Conservation (phyloP, 2,113 vertebrate genomes). For the Poicephalus meyeri region DNA sequence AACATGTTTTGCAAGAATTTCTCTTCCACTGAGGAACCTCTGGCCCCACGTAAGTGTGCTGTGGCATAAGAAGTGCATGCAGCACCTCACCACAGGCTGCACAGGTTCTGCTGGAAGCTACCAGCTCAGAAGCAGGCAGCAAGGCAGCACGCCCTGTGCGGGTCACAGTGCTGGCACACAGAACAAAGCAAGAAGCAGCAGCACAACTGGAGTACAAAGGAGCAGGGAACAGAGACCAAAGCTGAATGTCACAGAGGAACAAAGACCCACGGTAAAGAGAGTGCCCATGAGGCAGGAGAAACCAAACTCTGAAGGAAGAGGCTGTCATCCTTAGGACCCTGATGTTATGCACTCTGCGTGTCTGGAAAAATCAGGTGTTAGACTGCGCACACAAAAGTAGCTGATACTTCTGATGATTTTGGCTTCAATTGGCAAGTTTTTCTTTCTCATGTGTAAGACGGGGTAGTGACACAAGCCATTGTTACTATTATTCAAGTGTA, state of each 20-base stretch:
- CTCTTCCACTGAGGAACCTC: neutral
- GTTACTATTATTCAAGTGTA: neutral
- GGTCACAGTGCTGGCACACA: neutral
- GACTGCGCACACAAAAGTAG: neutral
- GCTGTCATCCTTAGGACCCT: neutral
- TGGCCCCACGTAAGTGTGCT: accelerated
- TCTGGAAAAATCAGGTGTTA: neutral
- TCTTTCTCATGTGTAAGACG: neutral
- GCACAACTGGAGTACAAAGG: neutral
- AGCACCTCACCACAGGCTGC: neutral
- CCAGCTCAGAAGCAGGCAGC: neutral
- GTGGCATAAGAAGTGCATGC: neutral
- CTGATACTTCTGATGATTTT: neutral
- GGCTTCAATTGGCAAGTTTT: neutral
- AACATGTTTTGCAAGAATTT: neutral
- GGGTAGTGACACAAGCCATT: neutral
- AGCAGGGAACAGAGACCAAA: neutral
- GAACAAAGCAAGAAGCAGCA: neutral
- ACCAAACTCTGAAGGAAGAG: neutral
- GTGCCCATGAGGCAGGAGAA: neutral
- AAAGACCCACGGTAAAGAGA: neutral
- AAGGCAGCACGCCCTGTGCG: neutral
- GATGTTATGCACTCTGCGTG: accelerated
- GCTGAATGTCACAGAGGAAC: neutral
- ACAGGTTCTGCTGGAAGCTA: neutral